A percentile compares a stretch with the other conserved stretches of the same genome.
These are phyloP conservation scores for Timema cristinae DNA, from an alignment of 2,888 invertebrate species.

Conservation along the genomic window DNA sequence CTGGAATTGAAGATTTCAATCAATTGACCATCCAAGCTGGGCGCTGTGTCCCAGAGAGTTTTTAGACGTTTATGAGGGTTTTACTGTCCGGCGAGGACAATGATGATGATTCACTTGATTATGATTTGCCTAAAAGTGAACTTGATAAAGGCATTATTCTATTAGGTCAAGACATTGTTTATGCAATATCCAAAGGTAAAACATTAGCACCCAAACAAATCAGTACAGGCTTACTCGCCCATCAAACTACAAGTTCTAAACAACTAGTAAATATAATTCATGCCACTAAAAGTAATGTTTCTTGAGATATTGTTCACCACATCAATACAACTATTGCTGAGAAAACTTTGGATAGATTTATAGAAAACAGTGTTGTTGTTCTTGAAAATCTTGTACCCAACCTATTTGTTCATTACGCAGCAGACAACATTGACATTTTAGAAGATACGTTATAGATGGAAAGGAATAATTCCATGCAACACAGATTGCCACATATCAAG, in stretches of 20 bases:
- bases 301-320: neutral
- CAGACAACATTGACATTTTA: constrained; percentile 6
- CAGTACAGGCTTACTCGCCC: neutral
- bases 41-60: neutral
- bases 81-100: neutral
- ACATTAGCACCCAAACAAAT: neutral
- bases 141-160: neutral
- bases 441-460: neutral
- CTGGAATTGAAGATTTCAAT: neutral
- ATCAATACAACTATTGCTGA: neutral
- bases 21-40: neutral
- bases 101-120: neutral
- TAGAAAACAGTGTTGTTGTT: neutral
- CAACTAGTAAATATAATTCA: neutral
- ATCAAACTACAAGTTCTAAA: neutral
- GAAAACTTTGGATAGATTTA: neutral
- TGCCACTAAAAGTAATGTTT: neutral
- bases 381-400: neutral
- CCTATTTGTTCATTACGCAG: constrained; percentile 3
- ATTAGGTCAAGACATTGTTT: neutral
- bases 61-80: neutral
- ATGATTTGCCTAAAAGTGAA: neutral
- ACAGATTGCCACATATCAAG: neutral
- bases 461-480: neutral
- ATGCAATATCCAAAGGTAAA: neutral